Evolutionary conservation across 2,797 vertebrate genomes (phyloP).

Genomic region (Typhlichthys eigenmanni): DNA sequence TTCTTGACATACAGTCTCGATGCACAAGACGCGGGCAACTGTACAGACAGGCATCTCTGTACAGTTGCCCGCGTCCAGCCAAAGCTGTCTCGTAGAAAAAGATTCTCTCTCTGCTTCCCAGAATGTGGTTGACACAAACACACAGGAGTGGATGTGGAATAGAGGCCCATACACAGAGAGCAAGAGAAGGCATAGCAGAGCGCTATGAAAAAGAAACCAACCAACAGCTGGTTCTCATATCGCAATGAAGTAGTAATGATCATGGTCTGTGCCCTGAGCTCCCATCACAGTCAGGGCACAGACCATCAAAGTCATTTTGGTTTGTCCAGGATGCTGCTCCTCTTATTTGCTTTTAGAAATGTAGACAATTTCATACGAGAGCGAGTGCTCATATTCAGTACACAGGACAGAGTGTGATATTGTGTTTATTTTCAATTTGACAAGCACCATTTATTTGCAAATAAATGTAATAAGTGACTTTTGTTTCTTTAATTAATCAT

Average conservation of each 20-base stretch:
- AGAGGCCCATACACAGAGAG: conserved; percentile 51
- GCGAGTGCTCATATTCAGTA: too few relatives aligned
- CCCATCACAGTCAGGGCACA: conserved; percentile 36
- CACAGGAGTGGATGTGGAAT: conserved; percentile 52
- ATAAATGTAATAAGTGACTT: too few relatives aligned
- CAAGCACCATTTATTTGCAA: too few relatives aligned
- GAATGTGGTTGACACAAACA: conserved; percentile 55
- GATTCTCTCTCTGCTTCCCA: conserved; percentile 63
- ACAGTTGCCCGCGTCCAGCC: conserved; percentile 54
- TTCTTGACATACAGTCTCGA: conserved; percentile 46
- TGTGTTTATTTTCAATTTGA: too few relatives aligned
- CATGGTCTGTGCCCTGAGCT: conserved; percentile 39
- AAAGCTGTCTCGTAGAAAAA: conserved; percentile 56
- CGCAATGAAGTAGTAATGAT: conserved; percentile 45
- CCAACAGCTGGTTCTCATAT: conserved; percentile 76
- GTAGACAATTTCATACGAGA: too few relatives aligned
- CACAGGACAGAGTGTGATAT: too few relatives aligned
- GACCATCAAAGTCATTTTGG: too few relatives aligned
- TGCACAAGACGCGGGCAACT: conserved; percentile 4
- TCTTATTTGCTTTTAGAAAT: too few relatives aligned
- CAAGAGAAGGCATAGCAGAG: conserved; percentile 33
- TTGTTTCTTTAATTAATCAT: too few relatives aligned
- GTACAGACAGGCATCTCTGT: conserved; percentile 49
- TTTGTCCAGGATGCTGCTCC: too few relatives aligned
- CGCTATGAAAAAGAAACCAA: conserved; percentile 41